Evolutionary conservation across 1,140 invertebrate genomes (phyloP).

Genomic region (Zaprionus inermis): DNA sequence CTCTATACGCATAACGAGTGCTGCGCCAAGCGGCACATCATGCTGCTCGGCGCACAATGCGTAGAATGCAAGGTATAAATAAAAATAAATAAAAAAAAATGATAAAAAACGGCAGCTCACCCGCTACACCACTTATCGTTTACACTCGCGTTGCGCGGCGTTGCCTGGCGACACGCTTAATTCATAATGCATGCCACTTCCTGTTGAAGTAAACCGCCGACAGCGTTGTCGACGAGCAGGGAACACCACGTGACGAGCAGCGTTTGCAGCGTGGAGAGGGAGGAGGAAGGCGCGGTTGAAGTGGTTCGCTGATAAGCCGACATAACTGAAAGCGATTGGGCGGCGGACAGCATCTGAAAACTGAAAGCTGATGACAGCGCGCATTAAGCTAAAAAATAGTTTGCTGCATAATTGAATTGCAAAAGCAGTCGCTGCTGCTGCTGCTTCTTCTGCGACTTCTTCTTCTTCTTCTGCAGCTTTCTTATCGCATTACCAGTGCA

Average conservation of each 20-base stretch:
- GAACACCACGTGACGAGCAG: neutral
- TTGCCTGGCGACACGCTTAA: slow-evolving; percentile 64
- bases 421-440: neutral
- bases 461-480: neutral
- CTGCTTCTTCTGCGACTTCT: neutral
- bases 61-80: slow-evolving; percentile 39
- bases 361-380: neutral
- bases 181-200: slow-evolving; percentile 60
- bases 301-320: neutral
- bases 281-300: too few relatives aligned
- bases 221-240: neutral
- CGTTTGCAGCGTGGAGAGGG: neutral
- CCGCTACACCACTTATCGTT: neutral
- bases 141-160: slow-evolving; percentile 17
- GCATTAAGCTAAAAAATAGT: slow-evolving; percentile 6
- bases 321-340: slow-evolving; percentile 3
- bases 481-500: neutral
- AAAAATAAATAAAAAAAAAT: neutral
- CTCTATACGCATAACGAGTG: slow-evolving; percentile 69
- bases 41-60: slow-evolving; percentile 43
- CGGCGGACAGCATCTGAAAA: neutral
- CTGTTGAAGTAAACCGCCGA: slow-evolving; percentile 12
- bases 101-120: neutral
- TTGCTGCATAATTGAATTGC: slow-evolving; percentile 16
- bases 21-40: slow-evolving; percentile 44